Conservation (phyloP, 2,113 vertebrate species). For the Athene noctua region DNA sequence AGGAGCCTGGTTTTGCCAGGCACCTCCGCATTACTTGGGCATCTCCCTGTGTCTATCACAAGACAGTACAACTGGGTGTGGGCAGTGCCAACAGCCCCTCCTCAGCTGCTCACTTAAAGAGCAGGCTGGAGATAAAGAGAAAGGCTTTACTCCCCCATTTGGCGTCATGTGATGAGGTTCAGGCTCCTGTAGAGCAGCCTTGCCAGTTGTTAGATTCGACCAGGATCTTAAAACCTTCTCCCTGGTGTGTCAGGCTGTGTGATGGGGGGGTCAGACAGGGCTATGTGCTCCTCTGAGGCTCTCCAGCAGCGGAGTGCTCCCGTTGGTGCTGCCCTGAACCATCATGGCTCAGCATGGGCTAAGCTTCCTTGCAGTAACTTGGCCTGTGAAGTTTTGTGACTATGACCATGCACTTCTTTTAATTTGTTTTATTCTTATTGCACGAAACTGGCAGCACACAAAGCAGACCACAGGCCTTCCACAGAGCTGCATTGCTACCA, state of each 20-base stretch:
- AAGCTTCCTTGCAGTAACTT: not conserved
- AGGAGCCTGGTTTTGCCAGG: not conserved
- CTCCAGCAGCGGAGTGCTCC: not conserved
- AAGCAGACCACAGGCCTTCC: not conserved
- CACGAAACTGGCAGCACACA: not conserved
- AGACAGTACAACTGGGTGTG: not conserved
- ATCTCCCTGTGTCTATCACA: not conserved
- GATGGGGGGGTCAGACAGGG: not conserved
- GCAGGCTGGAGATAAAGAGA: not conserved
- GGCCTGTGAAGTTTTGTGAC: not conserved
- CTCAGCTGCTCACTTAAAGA: not conserved
- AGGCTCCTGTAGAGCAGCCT: not conserved
- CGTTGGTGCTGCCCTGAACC: accelerated
- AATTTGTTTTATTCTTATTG: not conserved
- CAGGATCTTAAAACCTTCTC: not conserved
- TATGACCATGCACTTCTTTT: not conserved
- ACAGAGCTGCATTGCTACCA: not conserved
- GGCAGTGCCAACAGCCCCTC: not conserved
- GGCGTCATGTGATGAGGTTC: not conserved
- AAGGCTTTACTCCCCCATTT: not conserved
- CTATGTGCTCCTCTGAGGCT: not conserved
- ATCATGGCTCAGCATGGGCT: not conserved
- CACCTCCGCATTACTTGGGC: not conserved
- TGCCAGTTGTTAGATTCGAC: not conserved
- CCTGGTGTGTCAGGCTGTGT: not conserved